Percentiles rank a stretch among this genome's conserved stretches.
Conservation (phyloP, 2,888 invertebrate genomes). For the Drosophila atripex region DNA sequence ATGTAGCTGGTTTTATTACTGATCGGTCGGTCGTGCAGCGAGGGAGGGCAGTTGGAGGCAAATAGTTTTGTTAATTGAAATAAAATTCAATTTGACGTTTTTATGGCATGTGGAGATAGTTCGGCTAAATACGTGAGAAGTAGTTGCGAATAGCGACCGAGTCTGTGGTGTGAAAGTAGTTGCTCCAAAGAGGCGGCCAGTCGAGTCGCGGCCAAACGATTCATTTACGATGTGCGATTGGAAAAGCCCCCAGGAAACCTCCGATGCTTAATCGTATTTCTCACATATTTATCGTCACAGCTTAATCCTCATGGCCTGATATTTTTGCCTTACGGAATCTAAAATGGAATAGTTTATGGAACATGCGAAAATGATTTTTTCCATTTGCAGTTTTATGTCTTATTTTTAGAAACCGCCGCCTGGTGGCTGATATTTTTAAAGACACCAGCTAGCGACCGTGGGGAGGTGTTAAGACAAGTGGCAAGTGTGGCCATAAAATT, state of each 20-base stretch:
- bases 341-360: constrained; percentile 45
- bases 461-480: constrained; percentile 56
- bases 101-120: constrained; percentile 74
- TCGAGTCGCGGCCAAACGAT: constrained; percentile 17
- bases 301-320: constrained; percentile 46
- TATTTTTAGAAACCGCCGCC: constrained; percentile 45
- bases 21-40: not conserved
- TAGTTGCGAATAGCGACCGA: constrained; percentile 20
- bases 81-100: constrained; percentile 77
- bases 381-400: constrained; percentile 18
- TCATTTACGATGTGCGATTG: constrained; percentile 39
- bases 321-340: constrained; percentile 20
- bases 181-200: constrained; percentile 65
- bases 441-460: constrained; percentile 11
- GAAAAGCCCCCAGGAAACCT: constrained; percentile 15
- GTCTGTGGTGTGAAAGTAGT: constrained; percentile 64
- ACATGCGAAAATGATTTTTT: constrained; percentile 41
- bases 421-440: constrained; percentile 40
- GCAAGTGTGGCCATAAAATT: constrained; percentile 45
- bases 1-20: constrained; percentile 52
- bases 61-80: constrained; percentile 78
- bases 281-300: constrained; percentile 26
- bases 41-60: constrained; percentile 24
- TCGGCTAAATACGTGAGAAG: constrained; percentile 72
- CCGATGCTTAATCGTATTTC: constrained; percentile 14